Conservation (phyloP, 2,888 invertebrate genomes). For the Leptinotarsa peninsularis region DNA sequence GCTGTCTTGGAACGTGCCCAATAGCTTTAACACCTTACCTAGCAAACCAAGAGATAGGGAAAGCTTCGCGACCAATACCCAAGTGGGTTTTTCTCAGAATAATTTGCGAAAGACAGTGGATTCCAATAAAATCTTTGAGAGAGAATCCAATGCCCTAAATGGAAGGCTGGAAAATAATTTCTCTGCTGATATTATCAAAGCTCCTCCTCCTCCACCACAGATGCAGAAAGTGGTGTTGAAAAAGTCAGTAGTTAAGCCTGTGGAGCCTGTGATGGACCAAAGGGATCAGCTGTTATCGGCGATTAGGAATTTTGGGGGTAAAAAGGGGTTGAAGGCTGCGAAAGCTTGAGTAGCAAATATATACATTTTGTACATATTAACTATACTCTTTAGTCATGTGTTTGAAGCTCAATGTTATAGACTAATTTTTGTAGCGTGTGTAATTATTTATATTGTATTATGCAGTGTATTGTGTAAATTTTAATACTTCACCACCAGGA, state of each 20-base stretch:
- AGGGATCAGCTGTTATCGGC: constrained; percentile 77
- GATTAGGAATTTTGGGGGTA: constrained; percentile 77
- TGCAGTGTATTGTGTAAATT: constrained; percentile 18
- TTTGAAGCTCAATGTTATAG: constrained; percentile 31
- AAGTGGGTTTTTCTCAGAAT: constrained; percentile 66
- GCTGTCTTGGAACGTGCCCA: constrained; percentile 54
- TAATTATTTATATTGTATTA: constrained; percentile 23
- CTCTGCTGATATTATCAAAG: background rate
- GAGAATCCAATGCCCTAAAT: background rate
- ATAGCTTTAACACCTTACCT: constrained; percentile 54
- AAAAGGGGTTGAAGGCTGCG: constrained; percentile 61
- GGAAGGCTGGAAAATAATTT: background rate
- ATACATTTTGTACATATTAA: constrained; percentile 19
- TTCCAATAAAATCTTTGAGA: constrained; percentile 51
- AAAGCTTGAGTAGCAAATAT: constrained; percentile 51
- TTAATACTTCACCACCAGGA: constrained; percentile 34
- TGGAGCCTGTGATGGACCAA: constrained; percentile 67
- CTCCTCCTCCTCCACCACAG: constrained; percentile 61
- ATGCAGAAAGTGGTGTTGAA: constrained; percentile 56
- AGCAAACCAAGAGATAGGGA: constrained; percentile 50
- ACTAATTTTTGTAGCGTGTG: constrained; percentile 19
- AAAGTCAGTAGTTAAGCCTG: constrained; percentile 47
- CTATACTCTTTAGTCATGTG: constrained; percentile 18
- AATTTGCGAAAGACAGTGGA: constrained; percentile 67
- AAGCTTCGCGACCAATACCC: constrained; percentile 53